phyloP scores from a whole-genome alignment of 2,113 vertebrate genomes.

The Platichthys flesus region DNA sequence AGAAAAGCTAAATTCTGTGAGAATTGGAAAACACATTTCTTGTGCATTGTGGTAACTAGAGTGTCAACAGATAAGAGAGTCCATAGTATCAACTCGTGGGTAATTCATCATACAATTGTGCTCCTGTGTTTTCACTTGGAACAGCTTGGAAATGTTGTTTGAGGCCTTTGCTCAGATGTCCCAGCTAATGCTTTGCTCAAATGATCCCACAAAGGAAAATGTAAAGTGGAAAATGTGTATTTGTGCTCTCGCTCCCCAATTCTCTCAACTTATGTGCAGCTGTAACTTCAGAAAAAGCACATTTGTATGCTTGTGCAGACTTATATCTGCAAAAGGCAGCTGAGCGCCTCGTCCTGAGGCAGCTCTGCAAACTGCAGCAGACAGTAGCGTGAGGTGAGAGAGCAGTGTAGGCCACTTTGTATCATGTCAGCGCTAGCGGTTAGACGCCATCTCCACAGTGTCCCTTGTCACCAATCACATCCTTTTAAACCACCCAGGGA shows the following conservation, averaged over 20 bases:
- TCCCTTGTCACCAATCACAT: conserved; percentile 81
- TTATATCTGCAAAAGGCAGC: conserved; percentile 51
- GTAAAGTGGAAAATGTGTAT: conserved; percentile 25
- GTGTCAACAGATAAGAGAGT: conserved; percentile 85
- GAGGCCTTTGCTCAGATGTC: conserved; percentile 90
- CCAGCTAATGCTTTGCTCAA: conserved; percentile 81
- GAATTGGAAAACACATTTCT: conserved; percentile 85
- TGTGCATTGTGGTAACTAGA: conserved; percentile 81
- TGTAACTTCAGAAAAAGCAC: conserved; percentile 25
- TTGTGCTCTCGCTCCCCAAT: not conserved
- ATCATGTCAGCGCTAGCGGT: conserved; percentile 78
- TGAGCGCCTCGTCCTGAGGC: conserved; percentile 56
- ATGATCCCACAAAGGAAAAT: conserved; percentile 62
- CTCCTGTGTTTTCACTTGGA: conserved; percentile 84
- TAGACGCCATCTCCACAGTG: conserved; percentile 71
- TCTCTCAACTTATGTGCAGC: conserved; percentile 9
- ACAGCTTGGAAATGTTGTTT: conserved; percentile 90
- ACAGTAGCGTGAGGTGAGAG: conserved; percentile 75
- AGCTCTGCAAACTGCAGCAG: conserved; percentile 62
- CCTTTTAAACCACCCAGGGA: conserved; percentile 78
- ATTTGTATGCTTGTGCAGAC: conserved; percentile 32
- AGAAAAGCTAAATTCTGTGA: conserved; percentile 81
- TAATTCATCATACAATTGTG: conserved; percentile 85
- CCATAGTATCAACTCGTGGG: conserved; percentile 82
- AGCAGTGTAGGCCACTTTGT: conserved; percentile 77